phyloP scores from a whole-genome alignment of 2,113 vertebrate genomes.

The Gallinago undulata region DNA sequence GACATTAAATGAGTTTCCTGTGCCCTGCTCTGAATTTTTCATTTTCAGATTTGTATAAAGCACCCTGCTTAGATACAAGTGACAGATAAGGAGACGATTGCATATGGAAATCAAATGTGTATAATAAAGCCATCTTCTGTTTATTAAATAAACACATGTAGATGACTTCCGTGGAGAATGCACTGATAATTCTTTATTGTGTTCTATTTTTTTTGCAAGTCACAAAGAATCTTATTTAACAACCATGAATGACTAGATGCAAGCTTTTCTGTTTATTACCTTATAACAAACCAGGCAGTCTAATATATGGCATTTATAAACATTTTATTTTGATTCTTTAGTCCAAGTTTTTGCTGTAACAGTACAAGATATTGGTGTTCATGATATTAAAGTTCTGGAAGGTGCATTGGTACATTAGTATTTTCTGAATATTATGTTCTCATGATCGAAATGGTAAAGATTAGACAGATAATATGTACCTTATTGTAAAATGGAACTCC shows the following conservation, averaged over 20 bases:
- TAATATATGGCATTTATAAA: slow-evolving; percentile 39
- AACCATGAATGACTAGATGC: slow-evolving; percentile 36
- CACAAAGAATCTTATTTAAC: slow-evolving; percentile 81
- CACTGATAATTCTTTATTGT: slow-evolving; percentile 78
- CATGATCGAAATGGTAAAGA: background rate
- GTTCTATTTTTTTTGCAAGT: slow-evolving; percentile 73
- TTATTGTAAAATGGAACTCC: background rate
- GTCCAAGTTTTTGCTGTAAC: background rate
- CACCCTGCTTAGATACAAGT: slow-evolving; percentile 81
- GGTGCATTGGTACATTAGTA: background rate
- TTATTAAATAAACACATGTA: slow-evolving; percentile 87
- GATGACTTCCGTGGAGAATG: slow-evolving; percentile 74
- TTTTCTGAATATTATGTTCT: slow-evolving; percentile 38
- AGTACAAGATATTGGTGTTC: background rate
- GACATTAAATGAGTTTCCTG: slow-evolving; percentile 86
- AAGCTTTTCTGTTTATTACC: slow-evolving; percentile 54
- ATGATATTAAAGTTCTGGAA: background rate
- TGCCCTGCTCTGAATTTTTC: slow-evolving; percentile 80
- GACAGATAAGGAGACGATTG: slow-evolving; percentile 79
- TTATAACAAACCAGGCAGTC: background rate
- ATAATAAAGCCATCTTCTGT: slow-evolving; percentile 84
- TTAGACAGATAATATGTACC: background rate
- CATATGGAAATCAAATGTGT: slow-evolving; percentile 80
- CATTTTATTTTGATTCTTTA: slow-evolving; percentile 13
- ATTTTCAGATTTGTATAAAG: slow-evolving; percentile 85